phyloP scores from a whole-genome alignment of 2,888 invertebrate genomes.

The Opisthograptis luteolata region DNA sequence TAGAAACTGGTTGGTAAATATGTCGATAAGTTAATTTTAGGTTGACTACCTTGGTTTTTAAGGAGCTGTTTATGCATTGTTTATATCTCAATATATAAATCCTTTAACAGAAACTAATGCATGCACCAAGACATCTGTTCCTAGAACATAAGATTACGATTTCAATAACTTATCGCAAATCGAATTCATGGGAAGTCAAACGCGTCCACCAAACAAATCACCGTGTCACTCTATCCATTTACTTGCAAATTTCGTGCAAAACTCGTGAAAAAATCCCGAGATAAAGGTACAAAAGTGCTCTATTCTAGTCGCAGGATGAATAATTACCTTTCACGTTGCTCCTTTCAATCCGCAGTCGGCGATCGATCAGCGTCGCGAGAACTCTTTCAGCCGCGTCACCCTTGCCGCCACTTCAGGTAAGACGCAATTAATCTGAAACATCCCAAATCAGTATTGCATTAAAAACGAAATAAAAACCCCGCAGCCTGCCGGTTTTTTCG shows the following conservation, averaged over 20 bases:
- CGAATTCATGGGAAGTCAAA: conserved; percentile 73
- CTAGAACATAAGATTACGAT: conserved; percentile 42
- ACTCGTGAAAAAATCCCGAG: conserved; percentile 76
- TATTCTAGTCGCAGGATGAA: conserved; percentile 84
- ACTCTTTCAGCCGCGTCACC: conserved; percentile 83
- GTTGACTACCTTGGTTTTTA: neutral
- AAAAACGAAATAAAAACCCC: conserved; percentile 81
- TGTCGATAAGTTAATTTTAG: neutral
- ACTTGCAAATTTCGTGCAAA: conserved; percentile 84
- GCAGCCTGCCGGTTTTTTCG: conserved; percentile 77
- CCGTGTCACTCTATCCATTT: conserved; percentile 80
- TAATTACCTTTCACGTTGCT: conserved; percentile 83
- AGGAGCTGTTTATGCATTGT: neutral
- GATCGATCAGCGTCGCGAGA: conserved; percentile 82
- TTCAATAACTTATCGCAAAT: conserved; percentile 48
- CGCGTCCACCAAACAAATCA: conserved; percentile 74
- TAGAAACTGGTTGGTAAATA: neutral
- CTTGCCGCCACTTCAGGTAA: conserved; percentile 80
- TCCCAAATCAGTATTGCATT: conserved; percentile 84
- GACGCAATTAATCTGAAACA: conserved; percentile 83
- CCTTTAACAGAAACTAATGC: neutral
- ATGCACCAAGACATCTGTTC: conserved; percentile 24
- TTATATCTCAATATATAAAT: neutral
- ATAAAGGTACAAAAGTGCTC: conserved; percentile 84
- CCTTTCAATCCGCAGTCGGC: conserved; percentile 81